Percentiles rank a stretch among this genome's conserved stretches.
Conservation (phyloP, 2,113 vertebrate species). For the Heterochromis multidens region DNA sequence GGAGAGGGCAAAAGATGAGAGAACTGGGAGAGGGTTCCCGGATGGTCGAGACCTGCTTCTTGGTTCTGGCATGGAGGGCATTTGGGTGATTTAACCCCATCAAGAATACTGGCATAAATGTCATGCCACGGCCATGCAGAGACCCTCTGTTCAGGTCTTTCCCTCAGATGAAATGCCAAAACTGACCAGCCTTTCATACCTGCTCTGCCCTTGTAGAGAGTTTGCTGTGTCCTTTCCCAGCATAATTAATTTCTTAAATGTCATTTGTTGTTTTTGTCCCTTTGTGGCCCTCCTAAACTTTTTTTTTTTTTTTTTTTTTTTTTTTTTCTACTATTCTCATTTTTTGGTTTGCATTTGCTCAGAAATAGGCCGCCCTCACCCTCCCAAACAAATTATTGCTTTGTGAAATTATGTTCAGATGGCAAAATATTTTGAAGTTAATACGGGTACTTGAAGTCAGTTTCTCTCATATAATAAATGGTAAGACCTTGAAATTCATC, state of each 20-base stretch:
- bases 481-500: slow-evolving; percentile 74
- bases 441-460: slow-evolving; percentile 63
- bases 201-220: not conserved
- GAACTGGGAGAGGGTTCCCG: slow-evolving; percentile 11
- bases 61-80: slow-evolving; percentile 42
- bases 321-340: not conserved
- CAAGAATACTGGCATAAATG: slow-evolving; percentile 37
- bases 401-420: slow-evolving; percentile 58
- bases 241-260: not conserved
- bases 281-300: slow-evolving; percentile 12
- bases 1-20: slow-evolving; percentile 26
- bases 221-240: not conserved
- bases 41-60: slow-evolving; percentile 47
- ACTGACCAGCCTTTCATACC: slow-evolving; percentile 24
- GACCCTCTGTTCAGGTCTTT: slow-evolving; percentile 37
- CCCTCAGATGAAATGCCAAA: slow-evolving; percentile 53
- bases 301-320: slow-evolving; percentile 18
- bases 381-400: slow-evolving; percentile 43
- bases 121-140: slow-evolving; percentile 45
- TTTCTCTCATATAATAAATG: slow-evolving; percentile 65
- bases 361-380: slow-evolving; percentile 1
- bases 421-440: slow-evolving; percentile 61
- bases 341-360: slow-evolving; percentile 17
- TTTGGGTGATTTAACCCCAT: slow-evolving; percentile 47
- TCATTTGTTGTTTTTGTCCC: slow-evolving; percentile 7